These are phyloP conservation scores for Enteromius treurensis DNA, from an alignment of 2,797 vertebrate genomes.

Conservation along the genomic window DNA sequence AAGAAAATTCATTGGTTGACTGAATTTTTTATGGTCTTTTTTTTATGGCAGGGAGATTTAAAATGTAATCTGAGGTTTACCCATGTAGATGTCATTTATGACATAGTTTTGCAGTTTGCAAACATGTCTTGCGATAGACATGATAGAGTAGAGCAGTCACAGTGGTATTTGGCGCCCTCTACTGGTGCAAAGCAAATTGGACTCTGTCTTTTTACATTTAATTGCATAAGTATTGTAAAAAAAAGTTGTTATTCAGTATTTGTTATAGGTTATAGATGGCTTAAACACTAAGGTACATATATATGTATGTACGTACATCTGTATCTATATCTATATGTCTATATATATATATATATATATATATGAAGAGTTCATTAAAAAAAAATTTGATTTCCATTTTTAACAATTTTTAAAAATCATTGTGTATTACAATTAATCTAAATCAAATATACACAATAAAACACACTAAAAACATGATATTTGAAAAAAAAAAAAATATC, in stretches of 20 bases:
- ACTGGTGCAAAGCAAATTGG: not conserved
- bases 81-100: not conserved
- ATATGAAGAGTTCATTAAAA: too few species aligned
- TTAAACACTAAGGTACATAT: not conserved
- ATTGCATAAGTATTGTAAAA: not conserved
- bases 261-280: not conserved
- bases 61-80: not conserved
- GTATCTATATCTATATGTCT: too few species aligned
- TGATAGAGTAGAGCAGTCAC: not conserved
- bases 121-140: not conserved
- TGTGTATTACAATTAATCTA: too few species aligned
- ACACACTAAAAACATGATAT: too few species aligned
- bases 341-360: too few species aligned
- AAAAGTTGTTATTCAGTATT: not conserved
- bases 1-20: not conserved
- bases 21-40: too few species aligned
- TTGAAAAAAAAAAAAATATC: too few species aligned
- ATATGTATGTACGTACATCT: too few species aligned
- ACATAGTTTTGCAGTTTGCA: not conserved
- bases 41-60: not conserved
- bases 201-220: not conserved
- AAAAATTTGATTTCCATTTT: too few species aligned
- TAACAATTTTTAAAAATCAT: too few species aligned
- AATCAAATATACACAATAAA: too few species aligned
- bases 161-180: slow-evolving; percentile 34